These are phyloP conservation scores for Chionomys nivalis DNA, from an alignment of 2,113 vertebrate genomes.

Conservation along the genomic window DNA sequence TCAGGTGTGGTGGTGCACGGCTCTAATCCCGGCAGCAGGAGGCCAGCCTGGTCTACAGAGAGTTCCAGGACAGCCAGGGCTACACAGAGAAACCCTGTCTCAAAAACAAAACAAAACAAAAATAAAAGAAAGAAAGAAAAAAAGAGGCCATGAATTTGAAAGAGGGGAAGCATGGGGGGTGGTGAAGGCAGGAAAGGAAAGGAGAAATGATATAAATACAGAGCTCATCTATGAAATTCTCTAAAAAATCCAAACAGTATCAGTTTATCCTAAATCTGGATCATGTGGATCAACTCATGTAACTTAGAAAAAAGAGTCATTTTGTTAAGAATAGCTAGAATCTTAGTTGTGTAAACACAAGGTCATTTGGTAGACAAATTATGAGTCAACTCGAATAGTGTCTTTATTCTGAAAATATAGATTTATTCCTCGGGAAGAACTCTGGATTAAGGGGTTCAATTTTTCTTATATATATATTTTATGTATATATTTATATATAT, in stretches of 20 bases:
- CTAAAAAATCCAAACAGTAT: background rate
- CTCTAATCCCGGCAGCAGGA: background rate
- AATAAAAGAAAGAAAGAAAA: background rate
- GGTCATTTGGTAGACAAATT: background rate
- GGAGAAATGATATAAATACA: background rate
- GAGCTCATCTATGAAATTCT: background rate
- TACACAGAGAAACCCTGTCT: background rate
- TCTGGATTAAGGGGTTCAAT: background rate
- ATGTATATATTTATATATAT: too few relatives aligned
- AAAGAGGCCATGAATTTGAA: background rate
- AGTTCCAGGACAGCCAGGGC: background rate
- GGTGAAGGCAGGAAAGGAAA: background rate
- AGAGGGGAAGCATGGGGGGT: background rate
- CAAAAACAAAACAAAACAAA: background rate
- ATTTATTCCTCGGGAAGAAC: constrained; percentile 27
- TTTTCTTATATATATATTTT: too few relatives aligned
- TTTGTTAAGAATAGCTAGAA: background rate
- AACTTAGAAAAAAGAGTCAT: background rate
- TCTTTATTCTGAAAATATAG: constrained; percentile 29
- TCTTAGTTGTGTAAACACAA: constrained; percentile 34
- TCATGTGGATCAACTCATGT: background rate
- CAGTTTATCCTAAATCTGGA: background rate
- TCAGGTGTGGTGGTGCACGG: background rate
- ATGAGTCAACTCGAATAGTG: background rate
- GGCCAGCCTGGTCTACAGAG: background rate